Evolutionary conservation across 2,888 invertebrate genomes (phyloP).

Genomic region (Eretmocerus hayati): DNA sequence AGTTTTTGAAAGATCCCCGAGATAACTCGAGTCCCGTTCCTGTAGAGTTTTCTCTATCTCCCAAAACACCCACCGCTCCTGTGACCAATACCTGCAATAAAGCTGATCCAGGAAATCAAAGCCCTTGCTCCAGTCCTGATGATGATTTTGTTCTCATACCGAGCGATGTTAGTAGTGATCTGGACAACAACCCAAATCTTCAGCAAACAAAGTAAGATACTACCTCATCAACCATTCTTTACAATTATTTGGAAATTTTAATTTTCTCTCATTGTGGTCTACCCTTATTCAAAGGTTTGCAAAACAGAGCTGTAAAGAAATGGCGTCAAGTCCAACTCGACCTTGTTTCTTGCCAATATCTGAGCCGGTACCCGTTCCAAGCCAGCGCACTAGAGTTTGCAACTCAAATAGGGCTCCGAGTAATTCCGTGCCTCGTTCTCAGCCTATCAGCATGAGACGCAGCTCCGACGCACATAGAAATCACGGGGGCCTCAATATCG

Average conservation of each 20-base stretch:
- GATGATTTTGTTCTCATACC: slow-evolving; percentile 45
- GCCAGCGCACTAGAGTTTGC: slow-evolving; percentile 46
- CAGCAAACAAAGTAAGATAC: slow-evolving; percentile 36
- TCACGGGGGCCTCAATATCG: slow-evolving; percentile 68
- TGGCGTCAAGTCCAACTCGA: slow-evolving; percentile 56
- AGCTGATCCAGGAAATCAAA: slow-evolving; percentile 36
- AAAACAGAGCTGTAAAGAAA: slow-evolving; percentile 45
- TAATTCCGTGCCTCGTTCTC: slow-evolving; percentile 68
- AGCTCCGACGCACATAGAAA: slow-evolving; percentile 59
- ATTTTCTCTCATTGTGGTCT: background rate
- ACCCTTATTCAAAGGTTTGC: slow-evolving; percentile 52
- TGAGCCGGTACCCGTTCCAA: slow-evolving; percentile 72
- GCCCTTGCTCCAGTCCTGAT: slow-evolving; percentile 46
- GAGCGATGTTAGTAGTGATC: slow-evolving; percentile 42
- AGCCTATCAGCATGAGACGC: slow-evolving; percentile 77
- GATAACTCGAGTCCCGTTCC: slow-evolving; percentile 47
- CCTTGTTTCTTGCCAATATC: slow-evolving; percentile 65
- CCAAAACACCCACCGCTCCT: slow-evolving; percentile 33
- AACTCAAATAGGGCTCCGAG: slow-evolving; percentile 24
- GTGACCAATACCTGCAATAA: slow-evolving; percentile 29
- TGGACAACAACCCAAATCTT: slow-evolving; percentile 42
- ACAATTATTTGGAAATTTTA: background rate
- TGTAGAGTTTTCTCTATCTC: slow-evolving; percentile 40
- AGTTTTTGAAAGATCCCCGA: slow-evolving; percentile 67
- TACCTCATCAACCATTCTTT: background rate